A percentile compares a stretch with the other conserved stretches of the same genome.
These are phyloP conservation scores for Nothoprocta pentlandii DNA, from an alignment of 2,113 vertebrate species.

Conservation along the genomic window DNA sequence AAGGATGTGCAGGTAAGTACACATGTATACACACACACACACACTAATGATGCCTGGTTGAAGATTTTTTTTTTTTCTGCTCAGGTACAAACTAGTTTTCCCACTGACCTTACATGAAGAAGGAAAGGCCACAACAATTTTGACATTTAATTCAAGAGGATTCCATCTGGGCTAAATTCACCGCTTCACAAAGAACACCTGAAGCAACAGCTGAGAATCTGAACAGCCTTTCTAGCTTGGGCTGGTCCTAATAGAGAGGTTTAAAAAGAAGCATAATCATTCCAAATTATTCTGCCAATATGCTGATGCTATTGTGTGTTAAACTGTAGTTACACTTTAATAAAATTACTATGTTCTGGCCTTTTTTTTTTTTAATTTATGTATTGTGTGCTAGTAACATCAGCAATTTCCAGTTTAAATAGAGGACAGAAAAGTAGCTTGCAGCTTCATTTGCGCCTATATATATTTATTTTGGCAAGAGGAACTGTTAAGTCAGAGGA, in stretches of 20 bases:
- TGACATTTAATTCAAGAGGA: background rate
- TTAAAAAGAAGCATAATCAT: background rate
- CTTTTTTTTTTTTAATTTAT: background rate
- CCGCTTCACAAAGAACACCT: background rate
- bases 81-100: background rate
- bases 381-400: background rate
- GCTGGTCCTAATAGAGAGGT: background rate
- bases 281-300: background rate
- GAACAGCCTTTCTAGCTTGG: background rate
- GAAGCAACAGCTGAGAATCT: background rate
- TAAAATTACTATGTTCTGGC: background rate
- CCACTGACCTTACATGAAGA: background rate
- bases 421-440: background rate
- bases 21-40: background rate
- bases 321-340: background rate
- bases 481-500: background rate
- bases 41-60: background rate
- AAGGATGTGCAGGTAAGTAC: background rate
- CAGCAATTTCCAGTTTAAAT: background rate
- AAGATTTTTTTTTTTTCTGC: background rate
- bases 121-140: background rate
- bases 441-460: background rate
- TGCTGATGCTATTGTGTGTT: background rate
- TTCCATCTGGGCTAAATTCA: background rate
- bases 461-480: background rate